Conservation (phyloP, 2,113 vertebrate species). For the Nymphicus hollandicus region DNA sequence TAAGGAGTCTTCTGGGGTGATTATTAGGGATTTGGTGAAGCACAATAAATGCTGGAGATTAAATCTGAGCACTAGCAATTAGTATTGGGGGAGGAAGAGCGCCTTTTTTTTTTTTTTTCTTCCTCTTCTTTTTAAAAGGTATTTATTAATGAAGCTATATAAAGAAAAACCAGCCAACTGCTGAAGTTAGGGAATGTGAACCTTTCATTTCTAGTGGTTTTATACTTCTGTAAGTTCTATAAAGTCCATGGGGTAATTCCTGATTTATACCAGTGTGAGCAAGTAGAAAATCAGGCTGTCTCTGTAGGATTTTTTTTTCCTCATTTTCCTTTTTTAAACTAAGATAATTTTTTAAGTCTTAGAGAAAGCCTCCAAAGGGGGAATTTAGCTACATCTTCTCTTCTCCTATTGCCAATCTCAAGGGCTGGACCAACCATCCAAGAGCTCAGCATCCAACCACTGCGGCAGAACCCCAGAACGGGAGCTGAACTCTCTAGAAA, state of each 20-base stretch:
- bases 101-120: background rate
- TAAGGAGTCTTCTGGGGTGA: slow-evolving; percentile 70
- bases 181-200: slow-evolving; percentile 49
- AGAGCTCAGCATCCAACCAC: background rate
- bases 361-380: slow-evolving; percentile 38
- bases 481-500: background rate
- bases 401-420: background rate
- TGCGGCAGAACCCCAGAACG: background rate
- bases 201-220: slow-evolving; percentile 62
- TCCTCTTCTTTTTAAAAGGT: background rate
- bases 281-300: slow-evolving; percentile 38
- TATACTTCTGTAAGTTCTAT: slow-evolving; percentile 42
- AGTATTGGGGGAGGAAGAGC: slow-evolving; percentile 43
- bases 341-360: slow-evolving; percentile 37
- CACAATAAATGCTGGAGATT: slow-evolving; percentile 68
- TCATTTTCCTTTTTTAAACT: slow-evolving; percentile 37
- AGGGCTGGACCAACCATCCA: background rate
- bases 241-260: slow-evolving; percentile 46
- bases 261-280: slow-evolving; percentile 51
- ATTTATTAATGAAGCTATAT: slow-evolving; percentile 65
- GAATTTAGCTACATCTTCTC: background rate
- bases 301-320: slow-evolving; percentile 46
- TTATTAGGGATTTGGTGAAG: slow-evolving; percentile 71
- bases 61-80: slow-evolving; percentile 67
- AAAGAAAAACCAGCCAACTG: slow-evolving; percentile 40